A percentile compares a stretch with the other conserved stretches of the same genome.
These are phyloP conservation scores for Dromiciops gliroides DNA, from an alignment of 2,113 vertebrate species.

Conservation along the genomic window DNA sequence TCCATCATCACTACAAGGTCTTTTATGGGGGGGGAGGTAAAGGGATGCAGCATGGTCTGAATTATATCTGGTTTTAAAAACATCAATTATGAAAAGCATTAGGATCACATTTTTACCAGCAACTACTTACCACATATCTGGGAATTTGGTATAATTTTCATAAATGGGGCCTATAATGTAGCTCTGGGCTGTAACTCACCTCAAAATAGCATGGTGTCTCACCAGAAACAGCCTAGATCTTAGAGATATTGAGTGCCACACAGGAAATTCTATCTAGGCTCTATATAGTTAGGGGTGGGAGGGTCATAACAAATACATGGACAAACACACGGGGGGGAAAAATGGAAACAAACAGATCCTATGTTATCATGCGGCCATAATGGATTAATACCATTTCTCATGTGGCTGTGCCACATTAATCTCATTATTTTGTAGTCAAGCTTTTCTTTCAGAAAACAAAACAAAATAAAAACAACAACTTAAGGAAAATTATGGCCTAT, in stretches of 20 bases:
- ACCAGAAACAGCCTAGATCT: conserved; percentile 15
- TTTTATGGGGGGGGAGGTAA: background rate
- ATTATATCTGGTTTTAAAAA: conserved; percentile 62
- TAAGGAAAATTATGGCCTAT: conserved; percentile 26
- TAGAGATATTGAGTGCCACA: background rate
- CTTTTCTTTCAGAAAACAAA: conserved; percentile 10
- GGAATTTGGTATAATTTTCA: conserved; percentile 65
- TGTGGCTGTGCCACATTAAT: conserved; percentile 45
- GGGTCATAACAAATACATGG: conserved; percentile 35
- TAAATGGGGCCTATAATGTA: conserved; percentile 58
- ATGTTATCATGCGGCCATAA: conserved; percentile 5
- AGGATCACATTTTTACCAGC: conserved; percentile 60
- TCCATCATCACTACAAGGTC: conserved; percentile 42
- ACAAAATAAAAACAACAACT: conserved; percentile 5
- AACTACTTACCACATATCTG: conserved; percentile 41
- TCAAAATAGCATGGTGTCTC: conserved; percentile 40
- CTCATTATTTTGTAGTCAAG: conserved; percentile 51
- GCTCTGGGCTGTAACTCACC: conserved; percentile 19
- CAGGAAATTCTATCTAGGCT: conserved; percentile 57
- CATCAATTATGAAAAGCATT: conserved; percentile 57
- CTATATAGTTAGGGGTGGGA: background rate
- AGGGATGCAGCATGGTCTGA: conserved; percentile 36
- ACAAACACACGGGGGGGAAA: conserved; percentile 22
- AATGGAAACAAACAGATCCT: conserved; percentile 27
- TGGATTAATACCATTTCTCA: conserved; percentile 43